Evolutionary conservation across 1,140 invertebrate species (phyloP).

Genomic region (Trichogramma pretiosum): DNA sequence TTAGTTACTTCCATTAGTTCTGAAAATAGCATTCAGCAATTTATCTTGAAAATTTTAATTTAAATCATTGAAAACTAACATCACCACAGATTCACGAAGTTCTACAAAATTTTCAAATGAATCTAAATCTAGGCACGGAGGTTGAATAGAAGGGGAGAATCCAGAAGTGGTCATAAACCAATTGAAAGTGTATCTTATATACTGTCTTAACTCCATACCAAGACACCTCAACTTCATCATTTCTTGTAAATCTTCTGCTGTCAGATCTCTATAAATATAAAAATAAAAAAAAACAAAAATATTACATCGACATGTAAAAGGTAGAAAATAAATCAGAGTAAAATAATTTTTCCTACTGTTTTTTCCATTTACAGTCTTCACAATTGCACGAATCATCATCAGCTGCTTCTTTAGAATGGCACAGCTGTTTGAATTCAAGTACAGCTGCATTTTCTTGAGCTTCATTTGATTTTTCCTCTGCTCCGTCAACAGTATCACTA

Average conservation of each 20-base stretch:
- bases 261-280: conserved; percentile 30
- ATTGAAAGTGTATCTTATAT: conserved; percentile 44
- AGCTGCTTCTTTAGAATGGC: neutral
- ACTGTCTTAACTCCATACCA: conserved; percentile 49
- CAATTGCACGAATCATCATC: conserved; percentile 14
- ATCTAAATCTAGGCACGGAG: conserved; percentile 27
- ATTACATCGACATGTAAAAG: neutral
- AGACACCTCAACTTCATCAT: conserved; percentile 46
- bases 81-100: conserved; percentile 28
- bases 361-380: conserved; percentile 15
- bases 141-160: conserved; percentile 25
- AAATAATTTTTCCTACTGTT: conserved; percentile 3
- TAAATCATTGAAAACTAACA: conserved; percentile 22
- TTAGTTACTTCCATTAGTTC: too few species aligned
- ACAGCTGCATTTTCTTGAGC: neutral
- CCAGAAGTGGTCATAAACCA: conserved; percentile 37
- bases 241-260: conserved; percentile 44
- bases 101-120: conserved; percentile 25
- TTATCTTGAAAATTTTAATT: conserved; percentile 1
- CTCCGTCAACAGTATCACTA: neutral
- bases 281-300: conserved; percentile 3
- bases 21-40: conserved; percentile 7
- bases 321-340: neutral
- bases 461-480: neutral
- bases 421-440: neutral